Evolutionary conservation across 2,888 invertebrate genomes (phyloP), one percentile per base, ranked within the genome.

Genomic region (Elysia crispata): DNA sequence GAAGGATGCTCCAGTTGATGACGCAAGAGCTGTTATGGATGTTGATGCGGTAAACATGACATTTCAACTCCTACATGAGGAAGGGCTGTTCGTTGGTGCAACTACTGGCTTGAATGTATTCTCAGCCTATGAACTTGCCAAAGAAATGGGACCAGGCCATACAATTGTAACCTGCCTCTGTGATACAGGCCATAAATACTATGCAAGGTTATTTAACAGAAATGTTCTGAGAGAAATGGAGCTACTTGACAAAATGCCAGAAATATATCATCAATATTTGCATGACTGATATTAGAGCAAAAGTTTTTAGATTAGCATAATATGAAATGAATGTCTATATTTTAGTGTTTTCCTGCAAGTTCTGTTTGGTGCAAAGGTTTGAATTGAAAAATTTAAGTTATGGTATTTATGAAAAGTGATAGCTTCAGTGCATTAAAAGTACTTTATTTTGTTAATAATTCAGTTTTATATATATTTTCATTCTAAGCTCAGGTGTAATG

Each of bases 51-150:
- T 92, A 23, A 87, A 88, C 75, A 91, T 90, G 91, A 91, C 91
- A 49, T 91, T 92, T 82, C 84, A 89, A 13, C 84, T 92, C 20
- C 83, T 92, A 13, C 88, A 90, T 77, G 91, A 92, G 82, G 92
- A 92, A 82, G 92, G 92, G 1, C 88, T 92, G 73, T 91, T 91
- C 84, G 91, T 92, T 57, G 92, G 92, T 1, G 92, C 92, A 0
- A 91, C 92, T 0, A 87, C 91, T 0, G 92, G 92, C 18, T 83
- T 92, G 31, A 92, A 92, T 85, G 91, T 92, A 1, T 87, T 86
- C 28, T 91, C 89, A 8, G 92, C 92, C 0, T 89, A 88, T 54
- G 86, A 91, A 77, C 88, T 90, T 1, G 92, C 92, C 25, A 86
- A 87, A 70, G 67, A 85, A 57, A 87, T 92, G 88, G 92, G 92